Evolutionary conservation across 2,113 vertebrate species (phyloP).

Genomic region (Salvelinus fontinalis): DNA sequence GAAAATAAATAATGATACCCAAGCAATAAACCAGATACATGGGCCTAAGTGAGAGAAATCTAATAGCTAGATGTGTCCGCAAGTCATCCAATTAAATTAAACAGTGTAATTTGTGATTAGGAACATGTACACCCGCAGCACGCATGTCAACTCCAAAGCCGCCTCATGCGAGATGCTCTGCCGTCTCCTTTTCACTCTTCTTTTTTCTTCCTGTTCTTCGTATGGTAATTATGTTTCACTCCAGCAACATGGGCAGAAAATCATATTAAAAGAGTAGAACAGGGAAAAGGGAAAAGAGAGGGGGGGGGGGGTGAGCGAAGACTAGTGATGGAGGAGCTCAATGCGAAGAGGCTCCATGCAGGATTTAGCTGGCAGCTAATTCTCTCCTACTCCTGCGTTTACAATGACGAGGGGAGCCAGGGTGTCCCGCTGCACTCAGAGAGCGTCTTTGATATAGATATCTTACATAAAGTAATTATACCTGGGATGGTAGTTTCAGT

Average conservation of each 20-base stretch:
- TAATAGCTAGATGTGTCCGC: conserved; percentile 55
- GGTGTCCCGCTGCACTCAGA: background rate
- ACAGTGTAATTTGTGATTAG: conserved; percentile 63
- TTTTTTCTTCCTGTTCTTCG: conserved; percentile 44
- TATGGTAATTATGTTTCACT: conserved; percentile 70
- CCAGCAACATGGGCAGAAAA: conserved; percentile 66
- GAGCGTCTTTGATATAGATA: too few relatives aligned
- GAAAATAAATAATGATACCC: conserved; percentile 38
- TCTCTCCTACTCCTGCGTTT: conserved; percentile 39
- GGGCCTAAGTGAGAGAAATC: conserved; percentile 43
- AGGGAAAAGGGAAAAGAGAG: background rate
- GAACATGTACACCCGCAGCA: conserved; percentile 34
- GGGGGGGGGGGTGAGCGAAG: conserved; percentile 31
- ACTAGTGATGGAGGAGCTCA: conserved; percentile 44
- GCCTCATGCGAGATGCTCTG: conserved; percentile 33
- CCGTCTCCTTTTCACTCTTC: conserved; percentile 15
- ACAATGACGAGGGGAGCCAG: conserved; percentile 17
- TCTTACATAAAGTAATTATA: too few relatives aligned
- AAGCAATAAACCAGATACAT: conserved; percentile 55
- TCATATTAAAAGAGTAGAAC: conserved; percentile 67
- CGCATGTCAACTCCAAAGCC: conserved; percentile 54
- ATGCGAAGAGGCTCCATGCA: conserved; percentile 34
- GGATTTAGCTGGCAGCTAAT: conserved; percentile 40
- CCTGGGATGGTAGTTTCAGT: too few relatives aligned
- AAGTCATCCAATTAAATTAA: conserved; percentile 63